Percentiles rank a stretch among this genome's conserved stretches.
phyloP scores from a whole-genome alignment of 1,140 invertebrate species.

The Saccostrea echinata region DNA sequence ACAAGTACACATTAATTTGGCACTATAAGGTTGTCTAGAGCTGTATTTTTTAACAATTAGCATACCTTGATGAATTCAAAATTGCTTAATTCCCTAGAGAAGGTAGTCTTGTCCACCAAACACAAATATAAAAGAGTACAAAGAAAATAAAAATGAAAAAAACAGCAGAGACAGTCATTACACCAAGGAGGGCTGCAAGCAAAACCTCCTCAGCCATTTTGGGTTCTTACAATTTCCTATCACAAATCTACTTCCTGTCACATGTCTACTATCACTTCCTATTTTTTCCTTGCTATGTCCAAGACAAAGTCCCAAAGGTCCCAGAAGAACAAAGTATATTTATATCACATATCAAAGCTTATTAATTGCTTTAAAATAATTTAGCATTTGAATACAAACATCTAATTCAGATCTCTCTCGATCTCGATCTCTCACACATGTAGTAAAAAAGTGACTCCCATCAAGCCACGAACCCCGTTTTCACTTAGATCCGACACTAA shows the following conservation, averaged over 20 bases:
- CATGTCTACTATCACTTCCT: neutral
- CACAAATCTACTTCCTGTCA: neutral
- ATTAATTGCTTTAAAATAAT: too few relatives aligned
- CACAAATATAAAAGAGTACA: neutral
- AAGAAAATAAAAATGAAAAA: conserved; percentile 3
- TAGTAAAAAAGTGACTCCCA: too few relatives aligned
- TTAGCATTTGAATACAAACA: too few relatives aligned
- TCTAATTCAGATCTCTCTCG: too few relatives aligned
- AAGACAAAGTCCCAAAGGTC: too few relatives aligned
- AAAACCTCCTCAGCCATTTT: neutral
- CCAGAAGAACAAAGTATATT: too few relatives aligned
- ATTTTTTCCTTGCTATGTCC: too few relatives aligned
- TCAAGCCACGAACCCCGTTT: too few relatives aligned
- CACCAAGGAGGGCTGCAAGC: neutral
- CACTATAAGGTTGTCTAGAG: neutral
- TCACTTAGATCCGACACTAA: too few relatives aligned
- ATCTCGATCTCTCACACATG: too few relatives aligned
- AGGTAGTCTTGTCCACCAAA: neutral
- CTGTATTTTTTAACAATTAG: neutral
- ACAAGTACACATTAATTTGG: neutral
- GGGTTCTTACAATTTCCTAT: conserved; percentile 1
- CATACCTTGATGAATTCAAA: neutral
- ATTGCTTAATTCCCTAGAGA: neutral
- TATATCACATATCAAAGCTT: too few relatives aligned
- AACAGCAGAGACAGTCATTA: neutral